Conservation (phyloP, 2,888 invertebrate genomes). For the Agrochola macilenta region DNA sequence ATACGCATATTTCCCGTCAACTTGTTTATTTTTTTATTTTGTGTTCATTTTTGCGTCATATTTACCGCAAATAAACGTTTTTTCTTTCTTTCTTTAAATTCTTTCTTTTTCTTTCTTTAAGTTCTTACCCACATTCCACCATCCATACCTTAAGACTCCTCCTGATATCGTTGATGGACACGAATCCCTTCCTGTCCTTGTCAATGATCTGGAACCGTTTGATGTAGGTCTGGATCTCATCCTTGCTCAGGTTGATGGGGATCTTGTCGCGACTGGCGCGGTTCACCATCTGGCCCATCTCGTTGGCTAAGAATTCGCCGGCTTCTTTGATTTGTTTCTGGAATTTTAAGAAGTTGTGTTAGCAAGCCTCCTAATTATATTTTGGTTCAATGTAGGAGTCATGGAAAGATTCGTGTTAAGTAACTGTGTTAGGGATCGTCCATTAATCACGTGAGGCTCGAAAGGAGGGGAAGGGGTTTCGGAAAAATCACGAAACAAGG, state of each 20-base stretch:
- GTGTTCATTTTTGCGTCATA: no score
- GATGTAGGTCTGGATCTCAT: constrained; percentile 98
- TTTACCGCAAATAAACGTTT: no score
- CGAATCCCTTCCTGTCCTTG: constrained; percentile 98
- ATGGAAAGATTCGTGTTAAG: no score
- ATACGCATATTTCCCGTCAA: no score
- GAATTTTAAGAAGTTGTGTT: constrained; percentile 5
- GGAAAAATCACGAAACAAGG: no score
- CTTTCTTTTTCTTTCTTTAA: not conserved
- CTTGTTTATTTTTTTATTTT: no score
- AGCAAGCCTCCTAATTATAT: not conserved
- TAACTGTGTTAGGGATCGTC: no score
- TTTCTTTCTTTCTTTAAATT: no score
- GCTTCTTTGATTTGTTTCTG: constrained; percentile 96
- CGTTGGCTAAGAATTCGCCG: constrained; percentile 96
- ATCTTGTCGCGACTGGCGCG: constrained; percentile 96
- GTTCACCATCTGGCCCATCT: constrained; percentile 99
- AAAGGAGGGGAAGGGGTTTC: no score
- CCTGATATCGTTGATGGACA: constrained; percentile 99
- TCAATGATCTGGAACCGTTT: constrained; percentile 99
- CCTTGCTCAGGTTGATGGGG: constrained; percentile 97
- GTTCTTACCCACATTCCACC: constrained; percentile 7
- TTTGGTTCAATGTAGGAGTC: not conserved
- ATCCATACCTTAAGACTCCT: constrained; percentile 96
- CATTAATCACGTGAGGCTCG: no score